phyloP scores from a whole-genome alignment of 2,113 vertebrate species.

The Chionis minor region DNA sequence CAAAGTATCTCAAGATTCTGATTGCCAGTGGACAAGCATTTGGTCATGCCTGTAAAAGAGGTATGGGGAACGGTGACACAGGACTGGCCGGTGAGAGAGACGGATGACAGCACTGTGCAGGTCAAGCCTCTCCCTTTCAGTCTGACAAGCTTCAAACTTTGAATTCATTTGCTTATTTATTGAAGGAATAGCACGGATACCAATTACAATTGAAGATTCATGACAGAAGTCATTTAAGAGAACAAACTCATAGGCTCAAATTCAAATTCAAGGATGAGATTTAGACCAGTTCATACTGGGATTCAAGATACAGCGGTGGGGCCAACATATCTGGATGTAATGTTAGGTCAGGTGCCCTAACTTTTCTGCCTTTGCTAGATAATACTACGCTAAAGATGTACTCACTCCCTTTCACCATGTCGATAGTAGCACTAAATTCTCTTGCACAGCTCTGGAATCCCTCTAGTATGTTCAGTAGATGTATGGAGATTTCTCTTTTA shows the following conservation, averaged over 20 bases:
- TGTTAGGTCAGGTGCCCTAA: background rate
- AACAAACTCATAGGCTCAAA: background rate
- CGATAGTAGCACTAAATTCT: background rate
- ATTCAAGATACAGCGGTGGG: background rate
- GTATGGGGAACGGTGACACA: accelerated
- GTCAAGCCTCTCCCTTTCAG: background rate
- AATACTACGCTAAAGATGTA: accelerated
- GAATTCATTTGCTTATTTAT: background rate
- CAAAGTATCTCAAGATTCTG: background rate
- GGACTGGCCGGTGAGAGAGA: background rate
- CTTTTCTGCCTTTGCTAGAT: background rate
- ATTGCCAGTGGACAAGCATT: background rate
- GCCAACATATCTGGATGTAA: background rate
- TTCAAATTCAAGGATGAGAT: background rate
- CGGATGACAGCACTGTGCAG: background rate
- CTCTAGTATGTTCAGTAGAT: background rate
- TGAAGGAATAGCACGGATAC: background rate
- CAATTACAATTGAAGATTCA: background rate
- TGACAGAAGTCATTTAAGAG: background rate
- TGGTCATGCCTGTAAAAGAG: background rate
- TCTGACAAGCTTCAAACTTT: background rate
- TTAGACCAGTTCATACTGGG: accelerated
- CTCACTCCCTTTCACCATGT: background rate
- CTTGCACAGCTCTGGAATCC: background rate
- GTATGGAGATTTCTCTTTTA: background rate